phyloP scores from a whole-genome alignment of 2,888 invertebrate species.

The Halocaridina rubra region DNA sequence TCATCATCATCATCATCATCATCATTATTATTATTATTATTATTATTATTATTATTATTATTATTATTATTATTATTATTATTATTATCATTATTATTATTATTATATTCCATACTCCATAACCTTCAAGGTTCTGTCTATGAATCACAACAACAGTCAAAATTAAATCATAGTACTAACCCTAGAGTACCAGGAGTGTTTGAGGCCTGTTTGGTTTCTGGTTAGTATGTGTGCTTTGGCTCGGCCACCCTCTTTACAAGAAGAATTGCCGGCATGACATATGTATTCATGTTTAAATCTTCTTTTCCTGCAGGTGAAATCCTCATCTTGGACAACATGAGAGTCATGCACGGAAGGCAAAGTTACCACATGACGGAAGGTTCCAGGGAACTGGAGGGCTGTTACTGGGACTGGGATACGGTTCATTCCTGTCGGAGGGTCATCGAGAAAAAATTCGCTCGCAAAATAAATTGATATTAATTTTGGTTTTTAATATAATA shows the following conservation, averaged over 20 bases:
- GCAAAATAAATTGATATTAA: too few relatives aligned
- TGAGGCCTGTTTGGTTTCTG: background rate
- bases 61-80: background rate
- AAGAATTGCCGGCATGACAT: background rate
- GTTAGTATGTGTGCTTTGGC: background rate
- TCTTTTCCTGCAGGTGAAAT: constrained; percentile 72
- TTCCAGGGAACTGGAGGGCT: constrained; percentile 12
- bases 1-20: too few relatives aligned
- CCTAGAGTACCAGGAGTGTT: background rate
- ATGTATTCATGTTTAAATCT: background rate
- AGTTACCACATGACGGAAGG: background rate
- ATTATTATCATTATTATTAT: background rate
- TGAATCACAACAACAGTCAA: too few relatives aligned
- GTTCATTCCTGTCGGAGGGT: constrained; percentile 69
- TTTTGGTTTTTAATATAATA: too few relatives aligned
- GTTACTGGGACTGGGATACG: constrained; percentile 42
- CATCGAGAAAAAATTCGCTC: too few relatives aligned
- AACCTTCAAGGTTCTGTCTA: background rate
- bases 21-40: background rate
- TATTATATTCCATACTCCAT: background rate
- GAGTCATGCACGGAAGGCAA: constrained; percentile 77
- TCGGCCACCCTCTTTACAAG: background rate
- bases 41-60: background rate
- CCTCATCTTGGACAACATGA: constrained; percentile 80
- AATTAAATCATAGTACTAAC: too few relatives aligned